Percentiles rank a stretch among this genome's conserved stretches.
Evolutionary conservation across 1,140 invertebrate genomes (phyloP).

Genomic region (Penaeus chinensis): DNA sequence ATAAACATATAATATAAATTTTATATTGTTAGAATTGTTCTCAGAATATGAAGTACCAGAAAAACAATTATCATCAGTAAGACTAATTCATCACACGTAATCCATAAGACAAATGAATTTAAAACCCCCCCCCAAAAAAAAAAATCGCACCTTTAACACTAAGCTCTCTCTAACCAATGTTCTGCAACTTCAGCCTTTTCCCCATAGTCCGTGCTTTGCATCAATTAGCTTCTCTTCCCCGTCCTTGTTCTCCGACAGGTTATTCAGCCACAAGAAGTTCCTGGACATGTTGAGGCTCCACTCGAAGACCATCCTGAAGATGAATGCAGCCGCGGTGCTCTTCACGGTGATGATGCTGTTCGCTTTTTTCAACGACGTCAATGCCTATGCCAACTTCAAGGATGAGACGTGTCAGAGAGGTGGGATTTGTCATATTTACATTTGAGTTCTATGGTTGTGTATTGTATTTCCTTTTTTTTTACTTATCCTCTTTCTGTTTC

Average conservation of each 20-base stretch:
- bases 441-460: background rate
- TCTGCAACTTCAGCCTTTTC: no score
- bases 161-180: no score
- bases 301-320: slow-evolving; percentile 69
- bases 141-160: no score
- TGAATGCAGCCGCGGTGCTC: slow-evolving; percentile 66
- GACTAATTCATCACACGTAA: no score
- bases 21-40: no score
- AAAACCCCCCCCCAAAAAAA: no score
- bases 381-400: slow-evolving; percentile 63
- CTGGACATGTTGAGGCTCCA: slow-evolving; percentile 68
- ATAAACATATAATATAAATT: no score
- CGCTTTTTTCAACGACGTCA: slow-evolving; percentile 65
- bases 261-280: slow-evolving; percentile 68
- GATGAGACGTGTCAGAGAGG: slow-evolving; percentile 64
- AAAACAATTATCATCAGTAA: no score
- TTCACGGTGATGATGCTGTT: slow-evolving; percentile 64
- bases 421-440: background rate
- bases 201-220: no score
- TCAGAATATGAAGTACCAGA: no score
- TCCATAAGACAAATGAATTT: no score
- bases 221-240: no score
- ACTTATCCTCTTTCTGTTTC: background rate
- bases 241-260: slow-evolving; percentile 61
- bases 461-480: background rate